phyloP scores from a whole-genome alignment of 2,888 invertebrate genomes.

The Pyrgus malvae region DNA sequence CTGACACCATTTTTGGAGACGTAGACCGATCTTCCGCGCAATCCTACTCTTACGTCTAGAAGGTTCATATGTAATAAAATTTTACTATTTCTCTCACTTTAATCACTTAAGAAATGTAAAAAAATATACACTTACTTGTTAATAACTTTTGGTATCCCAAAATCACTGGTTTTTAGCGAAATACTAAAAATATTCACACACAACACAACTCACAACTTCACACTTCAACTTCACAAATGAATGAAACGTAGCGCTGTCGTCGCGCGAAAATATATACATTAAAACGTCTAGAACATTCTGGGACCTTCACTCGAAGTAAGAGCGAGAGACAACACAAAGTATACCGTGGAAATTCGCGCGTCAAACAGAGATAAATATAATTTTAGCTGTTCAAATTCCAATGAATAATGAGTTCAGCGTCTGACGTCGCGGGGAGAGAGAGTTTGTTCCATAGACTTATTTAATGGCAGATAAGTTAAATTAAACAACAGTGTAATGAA shows the following conservation, averaged over 20 bases:
- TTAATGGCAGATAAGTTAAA: too few species aligned
- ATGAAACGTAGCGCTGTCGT: constrained; percentile 79
- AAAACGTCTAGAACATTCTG: constrained; percentile 86
- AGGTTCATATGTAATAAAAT: constrained; percentile 36
- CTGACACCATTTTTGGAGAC: constrained; percentile 77
- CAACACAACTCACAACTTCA: constrained; percentile 66
- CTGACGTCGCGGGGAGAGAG: background rate
- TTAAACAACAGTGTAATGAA: too few species aligned
- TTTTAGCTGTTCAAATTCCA: constrained; percentile 33
- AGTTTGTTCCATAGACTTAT: too few species aligned
- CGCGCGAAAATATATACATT: constrained; percentile 84
- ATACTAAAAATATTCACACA: constrained; percentile 55
- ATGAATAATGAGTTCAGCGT: background rate
- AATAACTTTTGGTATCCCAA: constrained; percentile 36
- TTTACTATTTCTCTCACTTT: constrained; percentile 17
- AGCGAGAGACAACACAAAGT: constrained; percentile 53
- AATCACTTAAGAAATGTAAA: constrained; percentile 18
- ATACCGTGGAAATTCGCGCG: constrained; percentile 20
- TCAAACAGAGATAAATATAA: constrained; percentile 71
- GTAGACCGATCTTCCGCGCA: constrained; percentile 52
- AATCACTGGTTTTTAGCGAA: constrained; percentile 44
- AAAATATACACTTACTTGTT: constrained; percentile 54
- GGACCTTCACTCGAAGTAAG: constrained; percentile 71
- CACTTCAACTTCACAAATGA: constrained; percentile 72
- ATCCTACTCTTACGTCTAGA: constrained; percentile 37